These are phyloP conservation scores for Drosophila mercatorum DNA, from an alignment of 2,888 invertebrate genomes.

Conservation along the genomic window DNA sequence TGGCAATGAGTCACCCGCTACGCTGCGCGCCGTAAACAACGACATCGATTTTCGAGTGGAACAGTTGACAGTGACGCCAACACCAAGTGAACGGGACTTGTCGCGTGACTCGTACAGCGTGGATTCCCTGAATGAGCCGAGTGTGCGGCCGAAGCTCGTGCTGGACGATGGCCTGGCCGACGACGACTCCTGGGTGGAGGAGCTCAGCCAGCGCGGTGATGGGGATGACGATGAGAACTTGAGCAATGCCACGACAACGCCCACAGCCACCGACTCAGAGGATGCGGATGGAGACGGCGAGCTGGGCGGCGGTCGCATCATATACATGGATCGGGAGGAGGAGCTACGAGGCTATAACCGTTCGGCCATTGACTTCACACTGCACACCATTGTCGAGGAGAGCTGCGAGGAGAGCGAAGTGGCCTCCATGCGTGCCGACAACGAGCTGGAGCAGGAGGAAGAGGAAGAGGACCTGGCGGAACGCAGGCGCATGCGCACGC, in stretches of 20 bases:
- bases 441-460: conserved; percentile 59
- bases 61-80: conserved; percentile 41
- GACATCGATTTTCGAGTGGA: conserved; percentile 35
- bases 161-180: conserved; percentile 95
- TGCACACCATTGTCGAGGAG: conserved; percentile 97
- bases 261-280: conserved; percentile 82
- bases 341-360: conserved; percentile 93
- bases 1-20: conserved; percentile 59
- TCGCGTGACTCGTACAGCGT: conserved; percentile 70
- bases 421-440: conserved; percentile 86
- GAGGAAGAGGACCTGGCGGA: conserved; percentile 66
- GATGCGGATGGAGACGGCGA: conserved; percentile 84
- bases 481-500: conserved; percentile 84
- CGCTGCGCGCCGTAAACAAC: conserved; percentile 31
- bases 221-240: conserved; percentile 84
- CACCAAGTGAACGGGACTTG: conserved; percentile 62
- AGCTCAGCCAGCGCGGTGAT: conserved; percentile 92
- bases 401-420: conserved; percentile 97
- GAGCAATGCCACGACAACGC: conserved; percentile 83
- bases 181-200: conserved; percentile 96
- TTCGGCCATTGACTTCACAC: conserved; percentile 93
- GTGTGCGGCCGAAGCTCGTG: conserved; percentile 82
- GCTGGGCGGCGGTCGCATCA: conserved; percentile 82
- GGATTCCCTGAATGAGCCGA: conserved; percentile 67
- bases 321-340: conserved; percentile 90